phyloP scores from a whole-genome alignment of 2,797 vertebrate species.

The Bradypodion pumilum region DNA sequence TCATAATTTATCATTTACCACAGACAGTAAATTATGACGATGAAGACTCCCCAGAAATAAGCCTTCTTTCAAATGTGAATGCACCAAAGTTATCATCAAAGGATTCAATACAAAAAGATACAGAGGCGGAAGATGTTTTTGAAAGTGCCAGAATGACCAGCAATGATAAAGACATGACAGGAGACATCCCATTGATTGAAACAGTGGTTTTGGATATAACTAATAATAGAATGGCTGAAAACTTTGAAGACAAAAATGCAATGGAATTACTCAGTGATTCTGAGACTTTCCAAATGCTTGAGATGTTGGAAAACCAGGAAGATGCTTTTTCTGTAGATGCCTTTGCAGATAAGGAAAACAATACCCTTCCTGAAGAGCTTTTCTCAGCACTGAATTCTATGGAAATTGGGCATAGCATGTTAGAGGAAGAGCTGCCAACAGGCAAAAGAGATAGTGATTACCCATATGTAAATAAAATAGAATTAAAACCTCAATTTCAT shows the following conservation, averaged over 20 bases:
- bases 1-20: slow-evolving; percentile 44
- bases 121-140: slow-evolving; percentile 37
- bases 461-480: slow-evolving; percentile 48
- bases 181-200: slow-evolving; percentile 47
- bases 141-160: background rate
- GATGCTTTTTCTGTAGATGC: background rate
- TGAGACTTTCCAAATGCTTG: slow-evolving; percentile 27
- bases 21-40: slow-evolving; percentile 42
- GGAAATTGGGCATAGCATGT: background rate
- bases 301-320: slow-evolving; percentile 18
- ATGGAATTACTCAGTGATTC: slow-evolving; percentile 41
- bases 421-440: slow-evolving; percentile 25
- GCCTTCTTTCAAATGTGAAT: slow-evolving; percentile 32
- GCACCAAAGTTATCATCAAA: slow-evolving; percentile 39
- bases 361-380: slow-evolving; percentile 50
- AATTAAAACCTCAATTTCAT: slow-evolving; percentile 47
- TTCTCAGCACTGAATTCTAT: slow-evolving; percentile 45
- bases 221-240: slow-evolving; percentile 11
- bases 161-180: slow-evolving; percentile 36
- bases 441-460: slow-evolving; percentile 55
- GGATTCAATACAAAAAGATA: slow-evolving; percentile 28
- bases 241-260: slow-evolving; percentile 47
- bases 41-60: slow-evolving; percentile 57
- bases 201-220: slow-evolving; percentile 42
- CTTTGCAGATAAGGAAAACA: slow-evolving; percentile 41